Percentiles rank a stretch among this genome's conserved stretches.
Conservation (phyloP, 2,888 invertebrate species). For the Chironomus tentans region DNA sequence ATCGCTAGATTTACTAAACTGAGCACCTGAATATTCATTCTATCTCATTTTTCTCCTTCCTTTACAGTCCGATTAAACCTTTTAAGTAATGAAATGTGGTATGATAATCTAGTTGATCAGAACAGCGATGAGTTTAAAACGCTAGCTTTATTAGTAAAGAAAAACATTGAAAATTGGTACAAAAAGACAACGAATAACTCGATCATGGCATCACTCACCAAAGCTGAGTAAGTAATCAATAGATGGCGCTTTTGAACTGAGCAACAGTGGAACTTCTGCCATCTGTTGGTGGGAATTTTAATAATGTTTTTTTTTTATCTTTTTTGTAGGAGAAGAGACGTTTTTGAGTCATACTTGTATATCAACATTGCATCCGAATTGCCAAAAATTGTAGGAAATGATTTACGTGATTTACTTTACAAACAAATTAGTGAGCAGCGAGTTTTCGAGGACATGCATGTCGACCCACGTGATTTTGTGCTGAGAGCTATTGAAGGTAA, state of each 20-base stretch:
- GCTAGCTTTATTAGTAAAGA: constrained; percentile 9
- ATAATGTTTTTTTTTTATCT: neutral
- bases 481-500: constrained; percentile 11
- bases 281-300: neutral
- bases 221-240: constrained; percentile 2
- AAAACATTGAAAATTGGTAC: constrained; percentile 27
- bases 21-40: neutral
- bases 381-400: constrained; percentile 15
- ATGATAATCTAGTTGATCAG: constrained; percentile 3
- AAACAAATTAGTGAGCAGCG: neutral
- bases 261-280: no score
- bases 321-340: neutral
- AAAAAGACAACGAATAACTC: neutral
- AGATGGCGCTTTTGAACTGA: neutral
- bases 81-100: neutral
- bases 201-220: neutral
- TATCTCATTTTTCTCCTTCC: neutral
- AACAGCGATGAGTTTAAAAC: constrained; percentile 26
- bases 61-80: constrained; percentile 14
- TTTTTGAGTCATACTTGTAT: neutral
- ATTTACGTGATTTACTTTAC: constrained; percentile 5
- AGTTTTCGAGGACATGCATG: neutral
- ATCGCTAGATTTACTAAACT: neutral
- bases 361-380: constrained; percentile 6
- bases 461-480: neutral